phyloP scores from a whole-genome alignment of 2,797 vertebrate genomes.

The Melanotaenia boesemani region DNA sequence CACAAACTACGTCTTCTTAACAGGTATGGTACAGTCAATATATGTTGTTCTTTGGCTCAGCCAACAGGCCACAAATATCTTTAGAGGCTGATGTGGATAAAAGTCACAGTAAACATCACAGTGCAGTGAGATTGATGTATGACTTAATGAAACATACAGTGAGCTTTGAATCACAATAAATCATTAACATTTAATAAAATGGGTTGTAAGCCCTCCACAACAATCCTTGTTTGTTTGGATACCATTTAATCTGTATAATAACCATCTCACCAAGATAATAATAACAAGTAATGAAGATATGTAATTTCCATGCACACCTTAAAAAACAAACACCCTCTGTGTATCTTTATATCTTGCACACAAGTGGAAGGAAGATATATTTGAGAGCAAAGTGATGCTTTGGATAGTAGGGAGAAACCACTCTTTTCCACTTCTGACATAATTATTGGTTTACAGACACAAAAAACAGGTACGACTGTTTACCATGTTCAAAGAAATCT shows the following conservation, averaged over 20 bases:
- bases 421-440: not conserved
- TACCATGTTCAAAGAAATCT: not conserved
- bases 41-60: constrained; percentile 17
- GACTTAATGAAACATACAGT: not conserved
- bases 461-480: not conserved
- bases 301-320: not conserved
- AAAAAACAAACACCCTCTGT: not conserved
- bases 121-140: not conserved
- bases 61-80: not conserved
- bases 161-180: not conserved
- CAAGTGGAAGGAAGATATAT: not conserved
- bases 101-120: not conserved
- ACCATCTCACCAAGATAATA: not conserved
- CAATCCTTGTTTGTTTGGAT: not conserved
- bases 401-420: not conserved
- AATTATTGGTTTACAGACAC: not conserved
- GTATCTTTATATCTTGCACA: not conserved
- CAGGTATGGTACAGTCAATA: not conserved
- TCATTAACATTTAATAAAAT: constrained; percentile 3
- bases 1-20: constrained; percentile 10
- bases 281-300: no score
- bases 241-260: not conserved
- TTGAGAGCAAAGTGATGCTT: not conserved
- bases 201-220: not conserved
- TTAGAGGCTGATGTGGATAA: not conserved